phyloP scores from a whole-genome alignment of 2,888 invertebrate species.

The Bombylius discolor region DNA sequence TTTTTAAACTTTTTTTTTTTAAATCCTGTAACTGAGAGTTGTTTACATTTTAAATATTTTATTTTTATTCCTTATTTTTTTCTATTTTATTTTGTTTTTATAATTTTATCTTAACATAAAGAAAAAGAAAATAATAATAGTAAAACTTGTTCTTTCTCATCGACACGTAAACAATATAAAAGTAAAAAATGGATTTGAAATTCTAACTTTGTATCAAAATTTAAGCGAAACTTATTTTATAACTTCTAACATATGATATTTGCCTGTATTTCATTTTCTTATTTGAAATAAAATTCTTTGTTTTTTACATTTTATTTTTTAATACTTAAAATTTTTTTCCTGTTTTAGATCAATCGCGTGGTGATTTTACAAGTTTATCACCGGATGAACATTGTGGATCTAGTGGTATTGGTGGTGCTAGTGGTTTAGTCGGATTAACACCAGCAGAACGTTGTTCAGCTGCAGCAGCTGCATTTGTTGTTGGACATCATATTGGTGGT shows the following conservation, averaged over 20 bases:
- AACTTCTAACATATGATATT: constrained; percentile 2
- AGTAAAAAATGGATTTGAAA: constrained; percentile 2
- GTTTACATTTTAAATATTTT: too few relatives aligned
- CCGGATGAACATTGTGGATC: constrained; percentile 17
- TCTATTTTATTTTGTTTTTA: too few relatives aligned
- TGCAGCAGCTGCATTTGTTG: constrained; percentile 26
- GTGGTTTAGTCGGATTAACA: constrained; percentile 13
- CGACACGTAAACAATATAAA: neutral
- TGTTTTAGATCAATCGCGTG: constrained; percentile 17
- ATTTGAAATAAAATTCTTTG: neutral
- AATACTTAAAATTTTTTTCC: too few relatives aligned
- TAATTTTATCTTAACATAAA: too few relatives aligned
- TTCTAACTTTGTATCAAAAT: neutral
- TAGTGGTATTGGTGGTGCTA: constrained; percentile 14
- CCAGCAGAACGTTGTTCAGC: constrained; percentile 8
- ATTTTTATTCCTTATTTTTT: too few relatives aligned
- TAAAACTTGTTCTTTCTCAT: too few relatives aligned
- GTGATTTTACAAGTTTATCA: constrained; percentile 17
- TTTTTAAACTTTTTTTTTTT: too few relatives aligned
- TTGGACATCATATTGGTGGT: constrained; percentile 11
- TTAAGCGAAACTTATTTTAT: neutral
- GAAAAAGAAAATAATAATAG: too few relatives aligned
- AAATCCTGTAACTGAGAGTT: too few relatives aligned
- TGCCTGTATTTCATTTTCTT: too few relatives aligned
- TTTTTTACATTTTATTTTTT: neutral